Conservation (phyloP, 1,140 invertebrate genomes). For the Drosophila paulistorum region DNA sequence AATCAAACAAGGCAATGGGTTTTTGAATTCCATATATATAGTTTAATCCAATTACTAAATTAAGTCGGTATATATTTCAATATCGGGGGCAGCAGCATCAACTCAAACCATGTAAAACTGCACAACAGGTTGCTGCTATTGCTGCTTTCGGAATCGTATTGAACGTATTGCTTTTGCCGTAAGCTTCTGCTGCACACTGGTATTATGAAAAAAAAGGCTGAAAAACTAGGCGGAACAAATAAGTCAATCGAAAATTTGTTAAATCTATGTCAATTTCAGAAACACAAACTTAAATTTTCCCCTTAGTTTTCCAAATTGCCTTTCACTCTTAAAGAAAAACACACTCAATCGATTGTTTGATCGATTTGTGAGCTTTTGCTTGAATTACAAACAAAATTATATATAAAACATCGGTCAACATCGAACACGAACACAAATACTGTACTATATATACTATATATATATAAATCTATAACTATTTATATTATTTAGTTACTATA, state of each 20-base stretch:
- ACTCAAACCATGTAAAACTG: constrained; percentile 19
- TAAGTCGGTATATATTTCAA: neutral
- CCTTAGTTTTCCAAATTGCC: neutral
- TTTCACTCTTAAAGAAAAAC: neutral
- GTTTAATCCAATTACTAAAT: neutral
- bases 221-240: constrained; percentile 3
- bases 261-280: neutral
- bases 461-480: constrained; percentile 31
- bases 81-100: constrained; percentile 5
- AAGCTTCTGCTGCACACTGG: constrained; percentile 40
- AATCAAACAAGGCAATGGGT: constrained; percentile 18
- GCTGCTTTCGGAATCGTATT: constrained; percentile 36
- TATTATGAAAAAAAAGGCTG: neutral
- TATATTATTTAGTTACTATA: constrained; percentile 16
- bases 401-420: constrained; percentile 34
- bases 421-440: constrained; percentile 68
- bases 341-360: constrained; percentile 2
- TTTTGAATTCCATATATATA: constrained; percentile 6
- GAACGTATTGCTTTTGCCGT: constrained; percentile 46
- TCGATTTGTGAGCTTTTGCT: constrained; percentile 22
- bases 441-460: constrained; percentile 57
- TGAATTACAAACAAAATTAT: constrained; percentile 24
- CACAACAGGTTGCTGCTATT: constrained; percentile 21
- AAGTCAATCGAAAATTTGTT: neutral
- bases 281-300: neutral